Evolutionary conservation across 2,797 vertebrate species (phyloP).

Genomic region (Tarsius wallacei): DNA sequence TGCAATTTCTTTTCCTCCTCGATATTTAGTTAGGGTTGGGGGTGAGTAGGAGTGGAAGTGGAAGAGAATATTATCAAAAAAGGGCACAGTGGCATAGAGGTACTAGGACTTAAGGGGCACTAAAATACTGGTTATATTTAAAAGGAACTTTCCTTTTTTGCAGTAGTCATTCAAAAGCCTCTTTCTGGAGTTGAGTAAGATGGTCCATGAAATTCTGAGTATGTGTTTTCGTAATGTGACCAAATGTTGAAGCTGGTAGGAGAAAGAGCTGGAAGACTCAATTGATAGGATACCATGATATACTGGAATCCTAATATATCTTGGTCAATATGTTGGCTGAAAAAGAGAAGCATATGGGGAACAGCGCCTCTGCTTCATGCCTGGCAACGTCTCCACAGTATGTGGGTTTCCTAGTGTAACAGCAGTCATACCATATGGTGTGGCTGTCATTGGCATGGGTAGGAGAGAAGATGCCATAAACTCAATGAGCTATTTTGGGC

Average conservation of each 20-base stretch:
- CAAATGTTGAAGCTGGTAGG: conserved; percentile 45
- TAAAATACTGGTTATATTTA: background rate
- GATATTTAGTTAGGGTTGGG: background rate
- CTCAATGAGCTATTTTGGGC: conserved; percentile 68
- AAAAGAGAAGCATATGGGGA: conserved; percentile 46
- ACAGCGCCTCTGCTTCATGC: conserved; percentile 25
- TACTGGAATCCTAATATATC: conserved; percentile 22
- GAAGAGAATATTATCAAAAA: background rate
- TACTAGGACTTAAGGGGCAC: background rate
- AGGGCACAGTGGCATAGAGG: background rate
- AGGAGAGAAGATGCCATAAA: conserved; percentile 71
- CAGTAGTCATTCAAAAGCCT: conserved; percentile 39
- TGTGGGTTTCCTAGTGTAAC: background rate
- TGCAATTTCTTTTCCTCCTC: conserved; percentile 42
- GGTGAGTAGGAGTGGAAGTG: background rate
- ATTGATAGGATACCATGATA: background rate
- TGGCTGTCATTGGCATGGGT: conserved; percentile 61
- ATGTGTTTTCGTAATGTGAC: conserved; percentile 20
- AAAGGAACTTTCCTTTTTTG: conserved; percentile 55
- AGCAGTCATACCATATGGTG: conserved; percentile 73
- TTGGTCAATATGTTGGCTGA: conserved; percentile 55
- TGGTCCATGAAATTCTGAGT: conserved; percentile 12
- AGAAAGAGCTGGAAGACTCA: conserved; percentile 46
- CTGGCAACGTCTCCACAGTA: background rate
- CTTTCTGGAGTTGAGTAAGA: conserved; percentile 23